phyloP scores from a whole-genome alignment of 2,888 invertebrate species.

The Chironomus tentans region DNA sequence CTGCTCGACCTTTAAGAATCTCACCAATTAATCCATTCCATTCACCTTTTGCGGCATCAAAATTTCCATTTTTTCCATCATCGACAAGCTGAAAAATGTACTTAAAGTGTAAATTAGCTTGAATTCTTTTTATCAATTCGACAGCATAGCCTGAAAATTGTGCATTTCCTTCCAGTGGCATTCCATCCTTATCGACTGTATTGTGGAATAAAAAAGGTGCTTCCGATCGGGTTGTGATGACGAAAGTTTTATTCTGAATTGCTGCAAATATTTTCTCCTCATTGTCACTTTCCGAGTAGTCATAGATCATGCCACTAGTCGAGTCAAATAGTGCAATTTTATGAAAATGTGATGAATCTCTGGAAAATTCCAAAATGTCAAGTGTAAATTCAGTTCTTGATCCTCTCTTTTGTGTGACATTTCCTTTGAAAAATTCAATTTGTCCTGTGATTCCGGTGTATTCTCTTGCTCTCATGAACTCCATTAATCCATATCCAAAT shows the following conservation, averaged over 20 bases:
- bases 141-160: constrained; percentile 45
- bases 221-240: constrained; percentile 19
- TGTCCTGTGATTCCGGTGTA: not conserved
- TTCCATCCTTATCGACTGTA: not conserved
- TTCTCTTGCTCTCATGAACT: not conserved
- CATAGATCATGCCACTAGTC: not conserved
- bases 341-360: not conserved
- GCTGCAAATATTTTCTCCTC: not conserved
- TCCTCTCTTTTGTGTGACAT: not conserved
- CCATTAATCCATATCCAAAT: not conserved
- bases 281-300: not conserved
- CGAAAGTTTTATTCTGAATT: constrained; percentile 27
- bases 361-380: not conserved
- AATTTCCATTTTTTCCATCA: constrained; percentile 25
- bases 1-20: constrained; percentile 52
- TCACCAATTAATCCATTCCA: constrained; percentile 31
- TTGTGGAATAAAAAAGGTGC: constrained; percentile 25
- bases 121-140: constrained; percentile 45
- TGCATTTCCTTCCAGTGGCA: constrained; percentile 38
- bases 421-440: constrained; percentile 2
- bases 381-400: not conserved
- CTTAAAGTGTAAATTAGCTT: constrained; percentile 35
- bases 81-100: constrained; percentile 31
- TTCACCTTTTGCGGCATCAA: constrained; percentile 29
- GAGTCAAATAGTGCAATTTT: not conserved